These are phyloP conservation scores for Saxicola maurus DNA, from an alignment of 2,797 vertebrate genomes.

Conservation along the genomic window DNA sequence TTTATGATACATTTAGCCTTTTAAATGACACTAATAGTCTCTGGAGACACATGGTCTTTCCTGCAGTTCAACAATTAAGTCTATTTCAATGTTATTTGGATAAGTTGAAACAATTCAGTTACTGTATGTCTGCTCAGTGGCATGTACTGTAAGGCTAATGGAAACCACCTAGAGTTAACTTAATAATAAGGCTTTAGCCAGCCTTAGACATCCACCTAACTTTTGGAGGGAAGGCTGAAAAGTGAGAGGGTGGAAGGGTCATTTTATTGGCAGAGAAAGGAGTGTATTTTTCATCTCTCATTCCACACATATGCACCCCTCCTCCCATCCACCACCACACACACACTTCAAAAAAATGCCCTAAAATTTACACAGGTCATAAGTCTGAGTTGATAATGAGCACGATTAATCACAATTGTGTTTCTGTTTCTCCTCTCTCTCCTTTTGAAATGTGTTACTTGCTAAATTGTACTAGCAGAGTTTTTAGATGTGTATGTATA, in stretches of 20 bases:
- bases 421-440: constrained; percentile 16
- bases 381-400: constrained; percentile 57
- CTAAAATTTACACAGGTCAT: constrained; percentile 31
- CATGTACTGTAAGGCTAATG: constrained; percentile 59
- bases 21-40: constrained; percentile 83
- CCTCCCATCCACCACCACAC: constrained; percentile 35
- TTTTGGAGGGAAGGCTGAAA: constrained; percentile 17
- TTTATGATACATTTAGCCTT: constrained; percentile 82
- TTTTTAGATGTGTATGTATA: constrained; percentile 6
- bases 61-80: constrained; percentile 80
- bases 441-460: constrained; percentile 48
- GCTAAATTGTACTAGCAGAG: constrained; percentile 6
- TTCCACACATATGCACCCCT: constrained; percentile 14
- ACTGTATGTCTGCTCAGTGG: constrained; percentile 72
- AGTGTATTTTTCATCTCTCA: constrained; percentile 46
- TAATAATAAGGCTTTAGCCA: constrained; percentile 65
- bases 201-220: constrained; percentile 53
- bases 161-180: constrained; percentile 59
- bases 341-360: constrained; percentile 32
- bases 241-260: neutral
- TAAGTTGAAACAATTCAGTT: constrained; percentile 81
- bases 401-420: constrained; percentile 62
- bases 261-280: constrained; percentile 7
- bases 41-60: constrained; percentile 73
- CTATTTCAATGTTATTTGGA: constrained; percentile 79